Evolutionary conservation across 2,888 invertebrate genomes (phyloP).

Genomic region (Plusia festucae): DNA sequence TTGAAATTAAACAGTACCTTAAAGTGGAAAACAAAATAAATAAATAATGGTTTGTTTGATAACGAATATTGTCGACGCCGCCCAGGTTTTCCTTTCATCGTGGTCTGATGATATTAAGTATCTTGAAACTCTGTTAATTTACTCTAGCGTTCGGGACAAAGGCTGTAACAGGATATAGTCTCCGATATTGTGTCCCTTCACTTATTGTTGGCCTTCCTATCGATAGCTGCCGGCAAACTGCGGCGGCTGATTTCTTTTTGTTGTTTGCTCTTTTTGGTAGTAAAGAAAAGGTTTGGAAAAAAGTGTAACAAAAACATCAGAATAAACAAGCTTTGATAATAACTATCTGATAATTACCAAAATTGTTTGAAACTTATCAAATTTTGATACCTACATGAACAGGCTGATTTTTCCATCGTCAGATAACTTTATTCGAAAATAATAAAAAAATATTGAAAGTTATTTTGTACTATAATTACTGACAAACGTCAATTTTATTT

Average conservation of each 20-base stretch:
- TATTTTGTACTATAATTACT: no score
- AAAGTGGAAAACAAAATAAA: constrained; percentile 12
- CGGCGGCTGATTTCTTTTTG: background rate
- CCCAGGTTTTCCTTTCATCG: constrained; percentile 19
- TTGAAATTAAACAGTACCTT: background rate
- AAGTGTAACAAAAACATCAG: background rate
- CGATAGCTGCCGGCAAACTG: background rate
- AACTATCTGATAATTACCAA: no score
- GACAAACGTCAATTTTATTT: no score
- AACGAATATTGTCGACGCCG: constrained; percentile 25
- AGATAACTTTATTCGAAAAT: no score
- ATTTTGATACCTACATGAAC: no score
- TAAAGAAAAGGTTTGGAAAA: background rate
- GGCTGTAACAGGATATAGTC: constrained; percentile 27
- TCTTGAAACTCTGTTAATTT: constrained; percentile 26
- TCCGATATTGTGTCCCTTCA: constrained; percentile 28
- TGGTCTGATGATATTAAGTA: constrained; percentile 38
- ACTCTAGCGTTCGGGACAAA: constrained; percentile 28
- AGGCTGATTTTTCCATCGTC: no score
- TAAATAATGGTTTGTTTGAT: background rate
- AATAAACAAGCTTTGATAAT: no score
- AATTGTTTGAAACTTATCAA: no score
- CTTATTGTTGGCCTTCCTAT: background rate
- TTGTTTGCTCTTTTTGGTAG: background rate
- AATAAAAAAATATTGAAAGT: no score